Evolutionary conservation across 2,888 invertebrate species (phyloP).

Genomic region (Syrista parreyssii): DNA sequence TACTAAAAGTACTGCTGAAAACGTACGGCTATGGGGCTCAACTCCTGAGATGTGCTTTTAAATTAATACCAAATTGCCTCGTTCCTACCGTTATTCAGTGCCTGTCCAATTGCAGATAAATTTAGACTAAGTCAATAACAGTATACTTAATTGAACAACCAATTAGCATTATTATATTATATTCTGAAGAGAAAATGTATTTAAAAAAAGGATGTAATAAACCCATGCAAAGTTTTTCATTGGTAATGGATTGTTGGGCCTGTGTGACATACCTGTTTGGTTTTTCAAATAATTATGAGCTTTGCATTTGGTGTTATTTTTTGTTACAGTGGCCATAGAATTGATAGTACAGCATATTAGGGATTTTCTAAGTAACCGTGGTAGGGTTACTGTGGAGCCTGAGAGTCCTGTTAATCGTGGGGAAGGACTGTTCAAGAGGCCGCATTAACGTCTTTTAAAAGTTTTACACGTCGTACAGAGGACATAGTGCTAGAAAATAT

Average conservation of each 20-base stretch:
- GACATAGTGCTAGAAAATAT: background rate
- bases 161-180: conserved; percentile 2
- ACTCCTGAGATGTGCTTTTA: background rate
- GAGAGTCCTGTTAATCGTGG: conserved; percentile 53
- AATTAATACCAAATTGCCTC: conserved; percentile 6
- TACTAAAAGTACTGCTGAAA: background rate
- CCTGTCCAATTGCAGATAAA: background rate
- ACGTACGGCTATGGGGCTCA: background rate
- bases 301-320: conserved; percentile 41
- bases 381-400: conserved; percentile 52
- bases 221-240: conserved; percentile 7
- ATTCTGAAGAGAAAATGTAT: conserved; percentile 2
- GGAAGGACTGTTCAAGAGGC: conserved; percentile 56
- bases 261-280: conserved; percentile 5
- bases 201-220: conserved; percentile 1
- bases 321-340: conserved; percentile 93
- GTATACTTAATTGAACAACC: conserved; percentile 12
- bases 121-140: conserved; percentile 8
- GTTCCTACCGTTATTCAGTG: conserved; percentile 2
- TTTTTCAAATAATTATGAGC: conserved; percentile 21
- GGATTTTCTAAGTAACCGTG: conserved; percentile 81
- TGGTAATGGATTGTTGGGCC: conserved; percentile 3
- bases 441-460: conserved; percentile 48
- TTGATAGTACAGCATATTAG: conserved; percentile 97
- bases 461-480: background rate